Percentiles rank a stretch among this genome's conserved stretches.
Evolutionary conservation across 1,140 invertebrate species (phyloP).

Genomic region (Archivesica marissinica): DNA sequence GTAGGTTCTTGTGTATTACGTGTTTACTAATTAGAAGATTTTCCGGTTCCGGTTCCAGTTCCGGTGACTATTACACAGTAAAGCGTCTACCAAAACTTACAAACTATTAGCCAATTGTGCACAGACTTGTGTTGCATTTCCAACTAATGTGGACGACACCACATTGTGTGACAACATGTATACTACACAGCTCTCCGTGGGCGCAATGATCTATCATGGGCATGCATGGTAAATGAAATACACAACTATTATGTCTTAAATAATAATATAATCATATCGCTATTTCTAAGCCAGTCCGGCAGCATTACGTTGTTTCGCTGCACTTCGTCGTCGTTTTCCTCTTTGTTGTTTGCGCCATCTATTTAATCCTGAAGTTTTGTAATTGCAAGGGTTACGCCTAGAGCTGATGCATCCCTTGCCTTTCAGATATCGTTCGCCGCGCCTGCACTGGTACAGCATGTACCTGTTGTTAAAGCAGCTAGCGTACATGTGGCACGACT

Average conservation of each 20-base stretch:
- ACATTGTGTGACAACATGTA: not conserved
- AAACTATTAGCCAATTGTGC: too few relatives aligned
- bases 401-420: constrained; percentile 24
- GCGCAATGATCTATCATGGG: not conserved
- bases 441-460: constrained; percentile 32
- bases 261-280: not conserved
- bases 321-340: not conserved
- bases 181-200: not conserved
- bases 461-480: not conserved
- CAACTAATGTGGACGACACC: not conserved
- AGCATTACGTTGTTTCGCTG: not conserved
- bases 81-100: too few relatives aligned
- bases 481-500: constrained; percentile 53
- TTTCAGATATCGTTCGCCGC: constrained; percentile 36
- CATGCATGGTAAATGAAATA: not conserved
- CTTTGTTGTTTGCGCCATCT: not conserved
- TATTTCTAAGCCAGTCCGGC: not conserved
- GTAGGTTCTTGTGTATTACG: too few relatives aligned
- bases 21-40: too few relatives aligned
- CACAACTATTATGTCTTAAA: not conserved
- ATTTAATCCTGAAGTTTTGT: constrained; percentile 28
- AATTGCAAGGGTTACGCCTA: constrained; percentile 41
- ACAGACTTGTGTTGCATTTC: too few relatives aligned
- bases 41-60: too few relatives aligned
- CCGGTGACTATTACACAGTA: too few relatives aligned